Evolutionary conservation across 2,888 invertebrate species (phyloP).

Genomic region (Spisula subtruncata): DNA sequence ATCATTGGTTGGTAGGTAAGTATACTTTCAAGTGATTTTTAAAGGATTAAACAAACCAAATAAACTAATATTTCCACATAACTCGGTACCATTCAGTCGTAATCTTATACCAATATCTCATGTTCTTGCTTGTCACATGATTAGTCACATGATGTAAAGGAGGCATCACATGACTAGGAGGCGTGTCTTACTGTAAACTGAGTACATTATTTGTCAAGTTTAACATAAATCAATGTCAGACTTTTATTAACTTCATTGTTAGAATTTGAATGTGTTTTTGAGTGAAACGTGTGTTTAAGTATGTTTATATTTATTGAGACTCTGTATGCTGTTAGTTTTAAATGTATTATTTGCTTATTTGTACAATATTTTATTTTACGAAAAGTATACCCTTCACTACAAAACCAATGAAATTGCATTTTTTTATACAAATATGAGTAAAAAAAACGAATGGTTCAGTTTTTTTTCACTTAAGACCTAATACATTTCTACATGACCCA

Average conservation of each 20-base stretch:
- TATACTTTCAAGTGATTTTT: slow-evolving; percentile 31
- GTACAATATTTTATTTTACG: slow-evolving; percentile 39
- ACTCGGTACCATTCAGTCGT: slow-evolving; percentile 5
- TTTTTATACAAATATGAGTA: too few relatives aligned
- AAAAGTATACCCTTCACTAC: slow-evolving; percentile 57
- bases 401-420: background rate
- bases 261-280: slow-evolving; percentile 19
- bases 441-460: background rate
- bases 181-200: background rate
- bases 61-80: background rate
- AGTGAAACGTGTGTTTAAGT: slow-evolving; percentile 11
- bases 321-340: slow-evolving; percentile 51
- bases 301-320: background rate
- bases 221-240: background rate
- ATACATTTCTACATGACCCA: slow-evolving; percentile 32
- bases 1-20: background rate
- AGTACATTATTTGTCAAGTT: background rate
- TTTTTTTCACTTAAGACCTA: background rate
- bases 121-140: background rate
- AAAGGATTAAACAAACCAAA: slow-evolving; percentile 12
- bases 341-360: slow-evolving; percentile 52
- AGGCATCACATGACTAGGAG: background rate
- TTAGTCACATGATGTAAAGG: background rate
- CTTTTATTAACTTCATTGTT: background rate
- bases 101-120: background rate